A percentile compares a stretch with the other conserved stretches of the same genome.
These are phyloP conservation scores for Rhagonycha lutea DNA, from an alignment of 2,888 invertebrate species.

Conservation along the genomic window DNA sequence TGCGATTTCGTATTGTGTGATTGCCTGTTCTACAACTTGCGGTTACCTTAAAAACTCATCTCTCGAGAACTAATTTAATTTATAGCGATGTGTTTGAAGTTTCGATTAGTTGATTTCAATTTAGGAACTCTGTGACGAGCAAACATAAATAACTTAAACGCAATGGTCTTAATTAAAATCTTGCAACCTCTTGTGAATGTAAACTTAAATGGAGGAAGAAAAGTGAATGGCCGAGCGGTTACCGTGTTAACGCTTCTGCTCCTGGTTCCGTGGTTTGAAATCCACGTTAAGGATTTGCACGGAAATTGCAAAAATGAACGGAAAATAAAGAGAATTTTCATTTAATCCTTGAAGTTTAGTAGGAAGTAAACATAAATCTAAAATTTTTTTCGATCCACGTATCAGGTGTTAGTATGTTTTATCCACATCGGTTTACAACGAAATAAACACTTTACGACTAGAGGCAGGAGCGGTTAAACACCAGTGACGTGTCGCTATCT, in stretches of 20 bases:
- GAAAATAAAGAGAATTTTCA: background rate
- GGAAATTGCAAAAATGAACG: background rate
- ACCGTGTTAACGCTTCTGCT: too few relatives aligned
- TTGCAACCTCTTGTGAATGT: background rate
- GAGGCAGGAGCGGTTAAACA: conserved; percentile 46
- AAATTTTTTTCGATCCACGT: conserved; percentile 20
- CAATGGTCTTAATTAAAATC: background rate
- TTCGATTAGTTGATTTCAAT: background rate
- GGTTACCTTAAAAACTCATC: conserved; percentile 22
- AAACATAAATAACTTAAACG: conserved; percentile 1
- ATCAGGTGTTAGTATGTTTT: conserved; percentile 44
- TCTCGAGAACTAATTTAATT: conserved; percentile 23
- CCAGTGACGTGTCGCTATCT: conserved; percentile 46
- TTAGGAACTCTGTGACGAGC: background rate
- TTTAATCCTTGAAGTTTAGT: background rate
- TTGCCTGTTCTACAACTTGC: conserved; percentile 24
- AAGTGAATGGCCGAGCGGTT: background rate
- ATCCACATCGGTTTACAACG: conserved; percentile 45
- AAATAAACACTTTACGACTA: conserved; percentile 51
- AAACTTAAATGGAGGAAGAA: background rate
- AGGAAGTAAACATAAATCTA: background rate
- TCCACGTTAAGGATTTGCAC: too few relatives aligned
- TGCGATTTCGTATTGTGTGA: conserved; percentile 29
- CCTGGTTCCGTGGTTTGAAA: too few relatives aligned
- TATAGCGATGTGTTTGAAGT: conserved; percentile 3